These are phyloP conservation scores for Chloebia gouldiae DNA, from an alignment of 2,113 vertebrate species.

Conservation along the genomic window DNA sequence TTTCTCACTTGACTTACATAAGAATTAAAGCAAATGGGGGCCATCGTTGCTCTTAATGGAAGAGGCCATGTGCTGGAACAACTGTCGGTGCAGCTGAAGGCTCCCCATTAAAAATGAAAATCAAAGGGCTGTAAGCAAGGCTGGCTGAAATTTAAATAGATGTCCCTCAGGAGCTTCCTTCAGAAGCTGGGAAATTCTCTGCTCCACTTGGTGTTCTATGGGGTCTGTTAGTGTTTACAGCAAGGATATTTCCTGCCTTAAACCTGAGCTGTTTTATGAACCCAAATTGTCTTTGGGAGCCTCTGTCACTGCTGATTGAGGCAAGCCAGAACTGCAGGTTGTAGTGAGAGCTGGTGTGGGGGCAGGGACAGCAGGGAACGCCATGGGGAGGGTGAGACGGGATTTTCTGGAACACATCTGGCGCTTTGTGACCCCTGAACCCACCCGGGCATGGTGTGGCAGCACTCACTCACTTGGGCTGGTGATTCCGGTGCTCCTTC, in stretches of 20 bases:
- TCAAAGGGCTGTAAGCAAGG: not conserved
- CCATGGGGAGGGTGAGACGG: accelerated
- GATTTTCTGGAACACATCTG: not conserved
- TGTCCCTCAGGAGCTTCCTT: not conserved
- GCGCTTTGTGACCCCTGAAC: accelerated
- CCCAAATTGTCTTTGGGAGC: accelerated
- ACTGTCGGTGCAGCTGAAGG: slow-evolving; percentile 13
- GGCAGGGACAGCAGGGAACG: not conserved
- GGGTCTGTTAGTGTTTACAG: not conserved
- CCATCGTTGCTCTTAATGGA: slow-evolving; percentile 11
- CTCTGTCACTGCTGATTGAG: not conserved
- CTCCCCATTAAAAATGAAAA: not conserved
- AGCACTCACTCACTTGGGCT: slow-evolving; percentile 74
- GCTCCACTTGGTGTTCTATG: not conserved
- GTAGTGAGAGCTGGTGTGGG: not conserved
- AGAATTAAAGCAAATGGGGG: slow-evolving; percentile 42
- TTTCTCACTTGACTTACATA: slow-evolving; percentile 46
- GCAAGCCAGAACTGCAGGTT: not conserved
- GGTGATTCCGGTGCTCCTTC: slow-evolving; percentile 70
- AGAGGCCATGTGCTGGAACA: slow-evolving; percentile 4
- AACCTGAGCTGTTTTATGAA: not conserved
- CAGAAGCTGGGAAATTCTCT: not conserved
- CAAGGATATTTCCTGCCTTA: not conserved
- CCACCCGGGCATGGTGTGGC: accelerated
- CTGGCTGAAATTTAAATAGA: not conserved